Percentiles rank a stretch among this genome's conserved stretches.
phyloP scores from a whole-genome alignment of 2,888 invertebrate species.

The Encarsia formosa region DNA sequence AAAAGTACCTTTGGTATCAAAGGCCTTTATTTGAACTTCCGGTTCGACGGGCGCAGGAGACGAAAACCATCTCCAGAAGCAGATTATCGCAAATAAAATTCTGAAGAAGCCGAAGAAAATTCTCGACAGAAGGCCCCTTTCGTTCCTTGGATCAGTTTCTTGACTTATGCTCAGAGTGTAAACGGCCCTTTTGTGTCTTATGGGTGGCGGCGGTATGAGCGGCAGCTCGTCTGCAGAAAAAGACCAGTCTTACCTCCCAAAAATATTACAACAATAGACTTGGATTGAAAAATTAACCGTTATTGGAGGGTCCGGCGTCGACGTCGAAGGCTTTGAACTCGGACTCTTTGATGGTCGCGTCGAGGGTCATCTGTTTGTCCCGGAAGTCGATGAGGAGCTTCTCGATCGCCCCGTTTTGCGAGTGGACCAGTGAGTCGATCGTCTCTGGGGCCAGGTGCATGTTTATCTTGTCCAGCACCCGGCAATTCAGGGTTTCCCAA shows the following conservation, averaged over 20 bases:
- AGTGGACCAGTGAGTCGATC: slow-evolving; percentile 60
- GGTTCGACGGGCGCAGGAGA: neutral
- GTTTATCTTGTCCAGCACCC: slow-evolving; percentile 62
- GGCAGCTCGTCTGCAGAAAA: no score
- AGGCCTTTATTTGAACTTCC: neutral
- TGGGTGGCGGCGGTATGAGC: no score
- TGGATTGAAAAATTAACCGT: neutral
- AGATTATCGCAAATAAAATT: neutral
- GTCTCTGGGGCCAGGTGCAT: slow-evolving; percentile 55
- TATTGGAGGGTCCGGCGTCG: neutral
- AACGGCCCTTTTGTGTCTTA: neutral
- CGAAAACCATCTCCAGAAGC: slow-evolving; percentile 26
- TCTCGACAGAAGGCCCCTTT: neutral
- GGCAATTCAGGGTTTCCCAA: slow-evolving; percentile 72
- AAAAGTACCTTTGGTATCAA: no score
- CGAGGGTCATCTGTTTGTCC: slow-evolving; percentile 16
- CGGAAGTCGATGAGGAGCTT: slow-evolving; percentile 45
- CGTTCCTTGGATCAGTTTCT: neutral
- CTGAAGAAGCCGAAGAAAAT: neutral
- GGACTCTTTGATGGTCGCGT: neutral
- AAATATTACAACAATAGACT: neutral
- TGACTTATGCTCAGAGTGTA: neutral
- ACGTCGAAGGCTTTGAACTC: neutral
- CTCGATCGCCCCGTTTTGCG: slow-evolving; percentile 60
- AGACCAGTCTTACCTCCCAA: neutral